Conservation (phyloP, 2,113 vertebrate species). For the Mustela nigripes region DNA sequence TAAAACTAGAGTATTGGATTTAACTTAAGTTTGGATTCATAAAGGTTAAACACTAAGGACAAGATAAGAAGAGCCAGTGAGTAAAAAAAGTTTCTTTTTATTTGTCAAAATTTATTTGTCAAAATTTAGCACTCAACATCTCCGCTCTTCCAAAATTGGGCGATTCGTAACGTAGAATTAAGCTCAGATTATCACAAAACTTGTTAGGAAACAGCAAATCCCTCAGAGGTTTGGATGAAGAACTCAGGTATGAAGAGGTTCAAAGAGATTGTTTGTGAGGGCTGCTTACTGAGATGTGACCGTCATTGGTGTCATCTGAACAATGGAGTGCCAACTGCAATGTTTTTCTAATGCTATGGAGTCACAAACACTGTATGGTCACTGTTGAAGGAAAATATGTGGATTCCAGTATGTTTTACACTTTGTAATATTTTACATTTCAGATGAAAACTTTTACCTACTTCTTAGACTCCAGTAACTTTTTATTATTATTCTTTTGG, state of each 20-base stretch:
- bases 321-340: neutral
- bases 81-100: neutral
- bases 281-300: neutral
- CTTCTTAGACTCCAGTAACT: neutral
- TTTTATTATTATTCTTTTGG: slow-evolving; percentile 2
- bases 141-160: neutral
- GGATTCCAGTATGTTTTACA: neutral
- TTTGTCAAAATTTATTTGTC: slow-evolving; percentile 42
- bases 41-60: neutral
- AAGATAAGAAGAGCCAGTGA: neutral
- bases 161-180: slow-evolving; percentile 31
- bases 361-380: neutral
- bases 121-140: slow-evolving; percentile 17
- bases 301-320: neutral
- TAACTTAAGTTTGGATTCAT: neutral
- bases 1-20: neutral
- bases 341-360: neutral
- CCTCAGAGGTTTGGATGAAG: slow-evolving; percentile 1
- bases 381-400: neutral
- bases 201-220: neutral
- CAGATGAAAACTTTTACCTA: slow-evolving; percentile 30
- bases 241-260: neutral
- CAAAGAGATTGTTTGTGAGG: neutral
- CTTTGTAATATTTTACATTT: slow-evolving; percentile 62
- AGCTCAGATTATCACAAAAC: neutral